These are phyloP conservation scores for Ceryle rudis DNA, from an alignment of 2,797 vertebrate species.

Conservation along the genomic window DNA sequence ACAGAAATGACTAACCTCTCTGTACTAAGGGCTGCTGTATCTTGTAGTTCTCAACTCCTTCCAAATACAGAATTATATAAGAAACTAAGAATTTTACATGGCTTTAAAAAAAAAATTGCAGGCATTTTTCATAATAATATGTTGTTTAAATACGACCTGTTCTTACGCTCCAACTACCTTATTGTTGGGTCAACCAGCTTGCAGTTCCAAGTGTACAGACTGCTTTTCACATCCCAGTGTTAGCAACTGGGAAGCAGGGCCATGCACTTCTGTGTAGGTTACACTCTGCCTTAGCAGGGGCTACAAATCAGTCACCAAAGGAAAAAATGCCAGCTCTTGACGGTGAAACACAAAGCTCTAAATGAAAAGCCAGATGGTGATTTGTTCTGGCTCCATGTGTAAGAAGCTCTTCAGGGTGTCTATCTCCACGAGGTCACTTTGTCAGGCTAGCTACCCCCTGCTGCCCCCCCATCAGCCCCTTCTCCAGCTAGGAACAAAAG, in stretches of 20 bases:
- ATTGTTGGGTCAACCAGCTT: neutral
- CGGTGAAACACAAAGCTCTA: neutral
- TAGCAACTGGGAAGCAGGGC: neutral
- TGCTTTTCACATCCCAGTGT: neutral
- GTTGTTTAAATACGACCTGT: neutral
- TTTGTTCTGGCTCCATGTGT: neutral
- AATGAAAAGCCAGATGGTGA: neutral
- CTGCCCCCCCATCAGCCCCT: accelerated
- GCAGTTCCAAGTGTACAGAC: neutral
- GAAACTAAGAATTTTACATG: neutral
- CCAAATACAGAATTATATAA: neutral
- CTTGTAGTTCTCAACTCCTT: neutral
- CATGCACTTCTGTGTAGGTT: neutral
- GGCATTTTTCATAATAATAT: neutral
- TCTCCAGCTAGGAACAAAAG: neutral
- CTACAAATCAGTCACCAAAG: neutral
- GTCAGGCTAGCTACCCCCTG: neutral
- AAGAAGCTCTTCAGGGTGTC: neutral
- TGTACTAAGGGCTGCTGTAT: accelerated
- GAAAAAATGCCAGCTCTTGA: neutral
- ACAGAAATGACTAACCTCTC: neutral
- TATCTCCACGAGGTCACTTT: neutral
- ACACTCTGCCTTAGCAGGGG: neutral
- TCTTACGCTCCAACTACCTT: neutral
- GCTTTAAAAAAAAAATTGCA: neutral